Evolutionary conservation across 1,140 invertebrate species (phyloP).

Genomic region (Bombyx mori): DNA sequence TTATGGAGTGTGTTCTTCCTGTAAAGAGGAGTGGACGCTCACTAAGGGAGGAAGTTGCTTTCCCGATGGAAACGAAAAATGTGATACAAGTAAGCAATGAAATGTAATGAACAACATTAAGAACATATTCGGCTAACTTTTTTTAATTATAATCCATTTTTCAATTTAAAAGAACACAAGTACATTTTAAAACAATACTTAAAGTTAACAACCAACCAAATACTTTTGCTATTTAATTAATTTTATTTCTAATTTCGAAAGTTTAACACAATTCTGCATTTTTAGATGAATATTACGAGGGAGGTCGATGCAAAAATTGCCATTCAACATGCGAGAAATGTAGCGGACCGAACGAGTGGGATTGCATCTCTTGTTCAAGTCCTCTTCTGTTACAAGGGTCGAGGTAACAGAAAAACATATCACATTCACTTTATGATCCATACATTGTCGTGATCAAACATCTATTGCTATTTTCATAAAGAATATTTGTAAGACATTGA

Average conservation of each 20-base stretch:
- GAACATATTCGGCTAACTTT: too few relatives aligned
- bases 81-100: constrained; percentile 68
- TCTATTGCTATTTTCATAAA: too few relatives aligned
- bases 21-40: constrained; percentile 78
- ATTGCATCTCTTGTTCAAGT: constrained; percentile 79
- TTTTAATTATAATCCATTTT: too few relatives aligned
- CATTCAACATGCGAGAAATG: constrained; percentile 83
- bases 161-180: too few relatives aligned
- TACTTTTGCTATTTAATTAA: too few relatives aligned
- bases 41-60: constrained; percentile 80
- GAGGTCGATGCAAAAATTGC: constrained; percentile 79
- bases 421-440: too few relatives aligned
- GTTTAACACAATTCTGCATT: constrained; percentile 25
- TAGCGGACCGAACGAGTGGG: constrained; percentile 78
- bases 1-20: constrained; percentile 76
- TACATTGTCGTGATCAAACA: too few relatives aligned
- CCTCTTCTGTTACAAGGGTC: constrained; percentile 77
- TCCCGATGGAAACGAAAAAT: constrained; percentile 77
- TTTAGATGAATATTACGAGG: constrained; percentile 79
- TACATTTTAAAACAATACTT: too few relatives aligned
- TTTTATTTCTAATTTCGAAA: neutral
- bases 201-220: too few relatives aligned
- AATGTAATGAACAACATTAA: neutral
- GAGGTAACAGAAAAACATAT: constrained; percentile 29
- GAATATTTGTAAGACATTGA: too few relatives aligned